Conservation (phyloP, 2,888 invertebrate species). For the Aphidoletes aphidimyza region DNA sequence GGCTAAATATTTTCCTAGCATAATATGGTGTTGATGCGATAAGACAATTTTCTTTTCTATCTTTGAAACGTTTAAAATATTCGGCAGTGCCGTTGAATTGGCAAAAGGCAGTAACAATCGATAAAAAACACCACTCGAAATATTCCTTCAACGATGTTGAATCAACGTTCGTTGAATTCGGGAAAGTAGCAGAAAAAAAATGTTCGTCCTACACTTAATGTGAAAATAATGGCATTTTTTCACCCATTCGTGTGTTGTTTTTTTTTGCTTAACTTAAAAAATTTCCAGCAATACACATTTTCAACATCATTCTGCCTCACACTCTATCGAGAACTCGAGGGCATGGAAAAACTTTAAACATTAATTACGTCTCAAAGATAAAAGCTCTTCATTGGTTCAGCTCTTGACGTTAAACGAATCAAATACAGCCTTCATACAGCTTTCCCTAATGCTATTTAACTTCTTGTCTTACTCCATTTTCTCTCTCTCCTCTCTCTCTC, state of each 20-base stretch:
- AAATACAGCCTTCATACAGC: neutral
- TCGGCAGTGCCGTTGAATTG: too few species aligned
- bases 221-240: neutral
- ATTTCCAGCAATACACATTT: too few species aligned
- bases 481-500: neutral
- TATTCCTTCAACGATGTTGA: neutral
- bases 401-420: neutral
- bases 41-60: conserved; percentile 13
- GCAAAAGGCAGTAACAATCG: too few species aligned
- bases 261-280: neutral
- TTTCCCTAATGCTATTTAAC: neutral
- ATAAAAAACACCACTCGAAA: too few species aligned
- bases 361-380: conserved; percentile 12
- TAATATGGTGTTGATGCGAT: neutral
- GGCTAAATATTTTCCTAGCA: neutral
- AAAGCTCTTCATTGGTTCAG: neutral
- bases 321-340: neutral
- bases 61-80: too few species aligned
- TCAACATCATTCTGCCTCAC: neutral
- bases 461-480: neutral
- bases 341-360: neutral
- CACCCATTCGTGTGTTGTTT: neutral
- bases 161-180: neutral
- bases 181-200: neutral
- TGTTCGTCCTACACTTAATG: neutral